phyloP scores from a whole-genome alignment of 2,797 vertebrate genomes.

The Acropternis orthonyx region DNA sequence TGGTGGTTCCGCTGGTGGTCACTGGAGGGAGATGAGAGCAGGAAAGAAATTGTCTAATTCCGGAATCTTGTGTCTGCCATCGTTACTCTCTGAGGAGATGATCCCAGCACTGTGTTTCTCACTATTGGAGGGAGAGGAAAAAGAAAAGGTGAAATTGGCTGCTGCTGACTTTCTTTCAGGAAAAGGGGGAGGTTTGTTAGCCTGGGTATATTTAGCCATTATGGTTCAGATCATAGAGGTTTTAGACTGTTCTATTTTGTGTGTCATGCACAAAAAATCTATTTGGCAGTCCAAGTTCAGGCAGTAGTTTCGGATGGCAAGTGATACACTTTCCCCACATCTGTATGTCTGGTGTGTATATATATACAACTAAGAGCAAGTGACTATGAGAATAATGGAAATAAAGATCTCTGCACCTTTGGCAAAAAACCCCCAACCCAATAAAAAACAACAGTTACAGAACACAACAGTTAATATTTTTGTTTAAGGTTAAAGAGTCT shows the following conservation, averaged over 20 bases:
- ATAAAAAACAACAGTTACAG: not conserved
- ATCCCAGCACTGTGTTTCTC: not conserved
- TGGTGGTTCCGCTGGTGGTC: not conserved
- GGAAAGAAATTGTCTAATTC: not conserved
- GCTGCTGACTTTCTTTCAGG: not conserved
- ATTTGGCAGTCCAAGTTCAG: not conserved
- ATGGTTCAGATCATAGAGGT: not conserved
- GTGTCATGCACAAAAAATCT: not conserved
- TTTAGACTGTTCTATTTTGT: not conserved
- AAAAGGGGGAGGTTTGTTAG: not conserved
- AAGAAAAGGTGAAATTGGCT: not conserved
- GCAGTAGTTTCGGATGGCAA: not conserved
- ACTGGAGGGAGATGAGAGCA: not conserved
- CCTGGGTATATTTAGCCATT: not conserved
- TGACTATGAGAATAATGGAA: not conserved
- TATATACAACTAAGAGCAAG: not conserved
- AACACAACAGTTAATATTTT: not conserved
- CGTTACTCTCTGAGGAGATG: not conserved
- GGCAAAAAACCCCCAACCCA: not conserved
- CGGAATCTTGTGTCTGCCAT: not conserved
- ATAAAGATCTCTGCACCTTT: not conserved
- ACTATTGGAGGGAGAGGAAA: not conserved
- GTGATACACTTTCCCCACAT: not conserved
- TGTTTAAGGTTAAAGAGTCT: not conserved
- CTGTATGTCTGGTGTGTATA: fast-evolving